Evolutionary conservation across 1,140 invertebrate genomes (phyloP).

Genomic region (Drosophila ohnishii): DNA sequence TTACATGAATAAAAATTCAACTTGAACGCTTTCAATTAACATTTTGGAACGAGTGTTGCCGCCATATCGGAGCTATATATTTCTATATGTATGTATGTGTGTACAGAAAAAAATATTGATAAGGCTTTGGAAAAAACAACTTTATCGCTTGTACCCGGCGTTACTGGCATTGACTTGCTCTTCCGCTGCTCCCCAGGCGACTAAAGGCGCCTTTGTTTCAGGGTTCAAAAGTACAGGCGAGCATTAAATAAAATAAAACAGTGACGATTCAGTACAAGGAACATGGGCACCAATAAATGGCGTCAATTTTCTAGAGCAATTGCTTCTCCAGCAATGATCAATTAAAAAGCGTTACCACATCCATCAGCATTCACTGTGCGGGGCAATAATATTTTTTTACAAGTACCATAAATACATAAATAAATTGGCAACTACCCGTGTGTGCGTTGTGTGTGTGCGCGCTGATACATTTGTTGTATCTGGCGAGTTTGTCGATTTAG

Average conservation of each 20-base stretch:
- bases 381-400: conserved; percentile 37
- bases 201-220: conserved; percentile 42
- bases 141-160: conserved; percentile 16
- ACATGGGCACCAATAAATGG: not conserved
- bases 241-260: conserved; percentile 15
- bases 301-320: conserved; percentile 29
- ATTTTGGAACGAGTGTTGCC: not conserved
- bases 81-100: not conserved
- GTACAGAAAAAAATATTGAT: conserved; percentile 7
- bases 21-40: conserved; percentile 1
- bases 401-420: conserved; percentile 46
- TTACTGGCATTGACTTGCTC: conserved; percentile 16
- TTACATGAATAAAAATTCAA: too few relatives aligned
- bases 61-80: not conserved
- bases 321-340: conserved; percentile 20
- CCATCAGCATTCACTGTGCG: conserved; percentile 28
- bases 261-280: conserved; percentile 7
- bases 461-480: conserved; percentile 24
- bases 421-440: conserved; percentile 28
- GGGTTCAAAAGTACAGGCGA: conserved; percentile 62
- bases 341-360: conserved; percentile 41
- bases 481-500: conserved; percentile 44
- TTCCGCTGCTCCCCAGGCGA: conserved; percentile 29
- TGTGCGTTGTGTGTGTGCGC: conserved; percentile 11
- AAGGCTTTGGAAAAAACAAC: conserved; percentile 19